Percentiles rank a stretch among this genome's conserved stretches.
Evolutionary conservation across 2,888 invertebrate genomes (phyloP).

Genomic region (Malthinus seriepunctatus): DNA sequence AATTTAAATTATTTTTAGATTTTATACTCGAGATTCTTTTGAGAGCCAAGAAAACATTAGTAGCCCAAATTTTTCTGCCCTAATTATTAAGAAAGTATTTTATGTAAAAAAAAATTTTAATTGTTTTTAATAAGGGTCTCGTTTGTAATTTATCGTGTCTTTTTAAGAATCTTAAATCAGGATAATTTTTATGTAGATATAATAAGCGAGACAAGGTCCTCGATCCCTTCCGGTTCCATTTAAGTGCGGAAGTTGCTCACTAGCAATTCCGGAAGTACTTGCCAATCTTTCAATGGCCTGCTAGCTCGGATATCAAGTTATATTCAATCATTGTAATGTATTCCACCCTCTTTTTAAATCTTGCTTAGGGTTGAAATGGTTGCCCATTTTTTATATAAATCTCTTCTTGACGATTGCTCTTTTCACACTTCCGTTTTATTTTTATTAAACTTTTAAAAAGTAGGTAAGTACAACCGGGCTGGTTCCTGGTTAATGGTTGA

Average conservation of each 20-base stretch:
- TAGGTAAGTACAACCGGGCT: no score
- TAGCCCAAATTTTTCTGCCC: not conserved
- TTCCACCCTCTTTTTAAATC: constrained; percentile 26
- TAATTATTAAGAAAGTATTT: not conserved
- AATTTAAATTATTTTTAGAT: constrained; percentile 4
- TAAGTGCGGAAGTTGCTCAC: constrained; percentile 26
- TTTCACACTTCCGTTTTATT: constrained; percentile 22
- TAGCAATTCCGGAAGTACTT: constrained; percentile 28
- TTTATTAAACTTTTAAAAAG: not conserved
- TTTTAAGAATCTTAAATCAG: not conserved
- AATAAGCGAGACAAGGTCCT: not conserved
- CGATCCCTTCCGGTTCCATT: constrained; percentile 1
- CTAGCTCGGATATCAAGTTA: constrained; percentile 26
- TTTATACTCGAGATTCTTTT: constrained; percentile 1
- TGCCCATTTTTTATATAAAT: constrained; percentile 25
- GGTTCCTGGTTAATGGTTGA: no score
- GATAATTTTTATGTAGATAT: not conserved
- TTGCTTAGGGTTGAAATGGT: constrained; percentile 19
- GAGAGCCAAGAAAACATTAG: not conserved
- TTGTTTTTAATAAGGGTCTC: not conserved
- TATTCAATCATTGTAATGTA: constrained; percentile 29
- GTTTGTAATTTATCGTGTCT: no score
- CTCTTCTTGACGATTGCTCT: constrained; percentile 22
- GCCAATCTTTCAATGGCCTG: constrained; percentile 22
- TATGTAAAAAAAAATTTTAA: not conserved